Evolutionary conservation across 2,797 vertebrate species (phyloP).

Genomic region (Yasuhikotakia modesta): DNA sequence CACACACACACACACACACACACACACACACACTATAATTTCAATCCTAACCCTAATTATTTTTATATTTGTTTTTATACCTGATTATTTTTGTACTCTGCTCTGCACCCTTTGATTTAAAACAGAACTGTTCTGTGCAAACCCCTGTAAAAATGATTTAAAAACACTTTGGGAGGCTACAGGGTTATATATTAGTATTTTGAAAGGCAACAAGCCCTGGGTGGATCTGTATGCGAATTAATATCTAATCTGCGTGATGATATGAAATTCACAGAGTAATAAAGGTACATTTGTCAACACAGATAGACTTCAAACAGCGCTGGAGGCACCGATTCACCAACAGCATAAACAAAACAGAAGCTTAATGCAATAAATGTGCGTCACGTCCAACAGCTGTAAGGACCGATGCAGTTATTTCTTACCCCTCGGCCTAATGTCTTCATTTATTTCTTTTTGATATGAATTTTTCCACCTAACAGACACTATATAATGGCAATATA

Average conservation of each 20-base stretch:
- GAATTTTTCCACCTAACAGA: not conserved
- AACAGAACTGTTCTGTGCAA: not conserved
- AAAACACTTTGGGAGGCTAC: not conserved
- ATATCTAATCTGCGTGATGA: conserved; percentile 7
- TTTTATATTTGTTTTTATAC: no score
- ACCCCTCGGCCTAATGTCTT: not conserved
- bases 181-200: not conserved
- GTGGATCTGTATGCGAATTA: not conserved
- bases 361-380: conserved; percentile 20
- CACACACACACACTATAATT: no score
- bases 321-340: not conserved
- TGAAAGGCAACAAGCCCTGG: conserved; percentile 1
- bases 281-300: conserved; percentile 19
- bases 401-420: conserved; percentile 11
- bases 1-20: no score
- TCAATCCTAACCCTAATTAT: no score
- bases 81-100: not conserved
- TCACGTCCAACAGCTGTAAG: conserved; percentile 1
- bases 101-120: not conserved
- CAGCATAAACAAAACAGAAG: conserved; percentile 7
- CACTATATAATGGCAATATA: not conserved
- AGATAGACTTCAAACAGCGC: conserved; percentile 10
- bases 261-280: conserved; percentile 15
- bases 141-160: not conserved
- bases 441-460: not conserved